Percentiles rank a stretch among this genome's conserved stretches.
phyloP scores from a whole-genome alignment of 2,797 vertebrate genomes.

The Schizopygopsis pylzovi region DNA sequence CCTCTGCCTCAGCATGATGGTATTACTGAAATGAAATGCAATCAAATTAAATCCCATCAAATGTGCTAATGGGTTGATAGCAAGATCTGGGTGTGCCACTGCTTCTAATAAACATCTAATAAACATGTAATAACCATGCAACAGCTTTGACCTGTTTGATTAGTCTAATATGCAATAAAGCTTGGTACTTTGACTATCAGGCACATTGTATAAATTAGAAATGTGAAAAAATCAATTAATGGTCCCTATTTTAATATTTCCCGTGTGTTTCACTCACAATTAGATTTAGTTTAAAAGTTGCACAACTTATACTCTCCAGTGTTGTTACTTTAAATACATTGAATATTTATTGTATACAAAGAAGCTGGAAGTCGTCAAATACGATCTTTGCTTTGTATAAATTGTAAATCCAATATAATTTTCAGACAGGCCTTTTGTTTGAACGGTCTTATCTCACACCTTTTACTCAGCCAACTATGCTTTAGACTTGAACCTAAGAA shows the following conservation, averaged over 20 bases:
- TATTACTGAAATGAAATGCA: slow-evolving; percentile 20
- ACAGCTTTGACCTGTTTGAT: neutral
- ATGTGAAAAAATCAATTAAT: neutral
- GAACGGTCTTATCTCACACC: slow-evolving; percentile 49
- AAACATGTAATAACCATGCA: slow-evolving; percentile 1
- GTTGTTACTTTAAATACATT: neutral
- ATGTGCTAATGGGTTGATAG: slow-evolving; percentile 20
- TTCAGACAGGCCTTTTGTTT: slow-evolving; percentile 51
- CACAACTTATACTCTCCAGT: neutral
- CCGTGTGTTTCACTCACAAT: neutral
- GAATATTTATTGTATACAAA: slow-evolving; percentile 9
- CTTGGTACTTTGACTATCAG: neutral
- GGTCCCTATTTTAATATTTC: neutral
- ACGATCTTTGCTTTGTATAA: slow-evolving; percentile 45
- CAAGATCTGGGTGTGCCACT: slow-evolving; percentile 10
- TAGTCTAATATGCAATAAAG: neutral
- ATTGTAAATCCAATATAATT: slow-evolving; percentile 60
- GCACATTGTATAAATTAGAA: neutral
- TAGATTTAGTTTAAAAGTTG: neutral
- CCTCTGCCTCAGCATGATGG: slow-evolving; percentile 22
- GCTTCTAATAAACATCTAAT: slow-evolving; percentile 19
- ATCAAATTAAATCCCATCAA: slow-evolving; percentile 12
- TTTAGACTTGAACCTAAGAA: slow-evolving; percentile 58
- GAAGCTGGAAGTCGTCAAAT: neutral
- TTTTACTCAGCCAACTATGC: slow-evolving; percentile 57